A percentile compares a stretch with the other conserved stretches of the same genome.
Conservation (phyloP, 2,113 vertebrate species). For the Tauraco erythrolophus region DNA sequence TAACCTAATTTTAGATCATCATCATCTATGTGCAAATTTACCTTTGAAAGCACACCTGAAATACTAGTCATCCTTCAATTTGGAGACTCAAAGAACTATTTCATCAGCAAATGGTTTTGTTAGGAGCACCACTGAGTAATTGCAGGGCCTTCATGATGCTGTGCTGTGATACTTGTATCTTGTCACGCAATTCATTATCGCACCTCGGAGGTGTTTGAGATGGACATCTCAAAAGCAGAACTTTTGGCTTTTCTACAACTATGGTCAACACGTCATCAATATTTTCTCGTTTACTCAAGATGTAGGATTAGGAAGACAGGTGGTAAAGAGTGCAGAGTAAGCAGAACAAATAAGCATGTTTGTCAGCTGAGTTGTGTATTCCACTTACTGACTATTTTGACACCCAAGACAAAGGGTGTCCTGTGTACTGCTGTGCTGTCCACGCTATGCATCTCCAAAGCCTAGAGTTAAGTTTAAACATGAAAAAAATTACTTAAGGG, state of each 20-base stretch:
- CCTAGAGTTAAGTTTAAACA: neutral
- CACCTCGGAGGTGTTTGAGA: neutral
- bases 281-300: neutral
- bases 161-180: neutral
- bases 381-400: neutral
- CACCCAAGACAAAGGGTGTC: neutral
- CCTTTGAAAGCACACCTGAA: constrained; percentile 14
- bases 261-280: fast-evolving
- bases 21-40: neutral
- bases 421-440: neutral
- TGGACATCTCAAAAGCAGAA: neutral
- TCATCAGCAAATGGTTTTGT: constrained; percentile 42
- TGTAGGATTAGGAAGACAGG: neutral
- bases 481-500: neutral
- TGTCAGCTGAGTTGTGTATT: neutral
- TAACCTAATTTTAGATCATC: constrained; percentile 52
- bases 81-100: neutral
- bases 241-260: neutral
- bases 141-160: neutral
- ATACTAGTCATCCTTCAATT: neutral
- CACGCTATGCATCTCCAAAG: neutral
- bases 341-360: neutral
- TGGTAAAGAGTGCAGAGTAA: neutral
- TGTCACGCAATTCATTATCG: neutral
- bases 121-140: neutral